A percentile compares a stretch with the other conserved stretches of the same genome.
Conservation (phyloP, 1,140 invertebrate genomes). For the Drosophila dunni region DNA sequence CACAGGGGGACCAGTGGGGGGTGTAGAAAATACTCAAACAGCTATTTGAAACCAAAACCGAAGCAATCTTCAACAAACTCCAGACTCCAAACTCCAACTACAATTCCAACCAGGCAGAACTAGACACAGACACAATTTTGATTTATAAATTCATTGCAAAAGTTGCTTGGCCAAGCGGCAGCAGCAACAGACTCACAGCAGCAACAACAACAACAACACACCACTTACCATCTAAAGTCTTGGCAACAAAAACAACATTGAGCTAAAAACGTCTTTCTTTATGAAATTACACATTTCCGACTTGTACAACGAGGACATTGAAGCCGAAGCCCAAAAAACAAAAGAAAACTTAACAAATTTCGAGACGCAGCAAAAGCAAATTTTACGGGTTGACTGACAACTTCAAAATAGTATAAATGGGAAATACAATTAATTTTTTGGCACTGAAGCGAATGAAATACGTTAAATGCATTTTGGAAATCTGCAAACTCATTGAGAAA, state of each 20-base stretch:
- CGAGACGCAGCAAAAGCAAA: slow-evolving; percentile 5
- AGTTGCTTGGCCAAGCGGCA: slow-evolving; percentile 78
- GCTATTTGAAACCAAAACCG: slow-evolving; percentile 1
- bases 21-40: no score
- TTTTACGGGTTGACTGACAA: slow-evolving; percentile 48
- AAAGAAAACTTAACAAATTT: slow-evolving; percentile 24
- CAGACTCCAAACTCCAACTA: slow-evolving; percentile 19
- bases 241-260: slow-evolving; percentile 56
- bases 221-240: slow-evolving; percentile 57
- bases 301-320: slow-evolving; percentile 74
- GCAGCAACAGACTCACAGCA: slow-evolving; percentile 47
- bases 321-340: slow-evolving; percentile 68
- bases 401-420: slow-evolving; percentile 41
- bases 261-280: slow-evolving; percentile 77
- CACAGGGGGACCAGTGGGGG: slow-evolving; percentile 5
- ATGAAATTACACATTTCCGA: slow-evolving; percentile 83
- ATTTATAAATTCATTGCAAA: slow-evolving; percentile 83
- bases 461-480: slow-evolving; percentile 78
- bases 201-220: slow-evolving; percentile 35
- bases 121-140: slow-evolving; percentile 77
- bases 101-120: slow-evolving; percentile 47
- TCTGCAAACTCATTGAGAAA: slow-evolving; percentile 79
- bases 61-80: slow-evolving; percentile 7
- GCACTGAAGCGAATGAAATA: slow-evolving; percentile 31
- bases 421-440: slow-evolving; percentile 47